Conservation (phyloP, 2,888 invertebrate species). For the Galeopsomyia nigrocyanea region DNA sequence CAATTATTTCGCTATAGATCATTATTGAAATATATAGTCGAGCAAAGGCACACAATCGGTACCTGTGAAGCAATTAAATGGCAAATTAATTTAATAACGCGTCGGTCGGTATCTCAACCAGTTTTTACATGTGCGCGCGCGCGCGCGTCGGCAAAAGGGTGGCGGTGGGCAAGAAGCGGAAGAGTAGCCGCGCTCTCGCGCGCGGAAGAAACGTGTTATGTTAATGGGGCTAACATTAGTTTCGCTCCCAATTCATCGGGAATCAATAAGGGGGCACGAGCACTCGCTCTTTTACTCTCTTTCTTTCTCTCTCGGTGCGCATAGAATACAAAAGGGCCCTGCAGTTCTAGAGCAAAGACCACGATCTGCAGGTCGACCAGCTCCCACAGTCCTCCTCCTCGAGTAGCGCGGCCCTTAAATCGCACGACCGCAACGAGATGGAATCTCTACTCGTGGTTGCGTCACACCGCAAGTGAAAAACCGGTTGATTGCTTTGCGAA, state of each 20-base stretch:
- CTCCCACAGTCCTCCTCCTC: not conserved
- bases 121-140: not conserved
- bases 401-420: conserved; percentile 15
- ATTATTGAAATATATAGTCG: too few species aligned
- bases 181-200: not conserved
- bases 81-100: too few species aligned
- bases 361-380: not conserved
- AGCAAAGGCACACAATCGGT: too few species aligned
- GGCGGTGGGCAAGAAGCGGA: not conserved
- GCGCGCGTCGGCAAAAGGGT: not conserved
- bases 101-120: too few species aligned
- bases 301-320: too few species aligned
- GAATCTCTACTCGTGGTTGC: not conserved
- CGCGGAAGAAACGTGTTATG: conserved; percentile 34
- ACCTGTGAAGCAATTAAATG: too few species aligned
- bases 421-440: conserved; percentile 2
- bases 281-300: too few species aligned
- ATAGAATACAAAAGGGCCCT: not conserved
- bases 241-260: conserved; percentile 31
- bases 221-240: conserved; percentile 24
- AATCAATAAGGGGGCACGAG: conserved; percentile 34
- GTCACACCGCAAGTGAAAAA: too few species aligned
- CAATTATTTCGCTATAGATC: too few species aligned
- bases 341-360: not conserved
- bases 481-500: too few species aligned